Base-by-base conservation (phyloP, 2,797 vertebrate genomes). In the Threskiornis aethiopicus region DNA sequence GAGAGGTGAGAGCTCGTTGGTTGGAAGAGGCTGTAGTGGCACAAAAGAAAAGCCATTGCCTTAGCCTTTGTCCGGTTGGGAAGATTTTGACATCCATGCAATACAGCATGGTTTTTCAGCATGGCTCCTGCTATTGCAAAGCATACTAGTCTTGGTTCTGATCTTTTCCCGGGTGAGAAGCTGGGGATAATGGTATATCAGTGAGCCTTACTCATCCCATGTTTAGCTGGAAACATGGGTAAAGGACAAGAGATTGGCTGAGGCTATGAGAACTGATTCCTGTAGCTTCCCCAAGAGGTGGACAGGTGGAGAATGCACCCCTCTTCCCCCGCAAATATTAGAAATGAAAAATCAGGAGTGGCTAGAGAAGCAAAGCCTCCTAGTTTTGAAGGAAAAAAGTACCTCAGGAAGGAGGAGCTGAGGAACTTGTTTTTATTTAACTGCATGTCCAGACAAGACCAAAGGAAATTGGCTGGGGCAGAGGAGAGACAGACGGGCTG, bases 21-120 rank as follows among this genome's bases (percentile, higher is more conserved):
- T 9, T 87, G 37, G 37, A 61, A 75, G 9, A 41, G 11, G 20
- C 19, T 70, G 16, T 51, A 31, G 8, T 44, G 35, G 4, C n/a
- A 55, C 16, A 42, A 41, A 70, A 49, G 47, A 57, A 57, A 80
- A 71, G 22, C 13, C 16, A 12, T 35, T 71, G 33, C 22, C 49
- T 52, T 19, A 58, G 3, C 16, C 17, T 41, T 47, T 9, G 9
- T 11, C 31, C 3, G 0, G 3, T 6, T 61, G 37, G 15, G 37
- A 54, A 82, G n/a, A 2, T 75, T 79, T 58, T 49, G 28, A 54
- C 5, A 1, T 35, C n/a, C 14, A 5, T 58, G 16, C 55, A 35
- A 58, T 35, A 24, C 55, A 58, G 55, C 41, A n/a, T 35, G 35
- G 9, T 35, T 58, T 35, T 76, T 72, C 44, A 80, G 52, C 54